Evolutionary conservation across 2,888 invertebrate species (phyloP).

Genomic region (Monoplex corrugatus): DNA sequence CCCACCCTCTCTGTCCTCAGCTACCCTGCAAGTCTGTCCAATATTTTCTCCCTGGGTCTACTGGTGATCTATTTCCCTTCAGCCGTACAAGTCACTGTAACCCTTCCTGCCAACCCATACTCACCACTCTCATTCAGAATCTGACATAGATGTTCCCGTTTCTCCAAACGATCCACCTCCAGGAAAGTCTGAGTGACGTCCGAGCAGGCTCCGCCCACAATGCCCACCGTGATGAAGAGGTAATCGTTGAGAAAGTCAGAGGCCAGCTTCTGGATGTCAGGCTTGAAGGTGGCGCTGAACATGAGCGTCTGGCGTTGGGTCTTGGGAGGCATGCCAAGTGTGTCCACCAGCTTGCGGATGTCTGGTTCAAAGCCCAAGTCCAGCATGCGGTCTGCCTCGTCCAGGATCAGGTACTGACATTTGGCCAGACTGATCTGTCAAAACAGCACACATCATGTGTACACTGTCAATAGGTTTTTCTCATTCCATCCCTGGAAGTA

Average conservation of each 20-base stretch:
- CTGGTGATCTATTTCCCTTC: too few relatives aligned
- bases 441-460: neutral
- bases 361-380: slow-evolving; percentile 87
- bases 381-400: slow-evolving; percentile 91
- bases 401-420: slow-evolving; percentile 87
- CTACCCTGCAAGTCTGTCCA: too few relatives aligned
- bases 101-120: too few relatives aligned
- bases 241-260: slow-evolving; percentile 89
- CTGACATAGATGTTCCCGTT: slow-evolving; percentile 88
- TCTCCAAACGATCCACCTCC: slow-evolving; percentile 86
- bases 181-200: slow-evolving; percentile 91
- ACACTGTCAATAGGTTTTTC: too few relatives aligned
- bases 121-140: slow-evolving; percentile 83
- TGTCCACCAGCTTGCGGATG: slow-evolving; percentile 74
- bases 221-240: slow-evolving; percentile 94
- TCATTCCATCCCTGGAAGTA: too few relatives aligned
- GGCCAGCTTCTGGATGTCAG: slow-evolving; percentile 89
- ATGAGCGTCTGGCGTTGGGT: slow-evolving; percentile 85
- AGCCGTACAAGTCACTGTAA: too few relatives aligned
- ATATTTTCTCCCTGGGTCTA: too few relatives aligned
- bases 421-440: slow-evolving; percentile 83
- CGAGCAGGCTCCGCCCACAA: slow-evolving; percentile 94
- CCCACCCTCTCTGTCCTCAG: too few relatives aligned
- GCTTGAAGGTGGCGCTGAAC: slow-evolving; percentile 91
- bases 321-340: slow-evolving; percentile 77